Evolutionary conservation across 2,797 vertebrate species (phyloP).

Genomic region (Oreochromis grahami): DNA sequence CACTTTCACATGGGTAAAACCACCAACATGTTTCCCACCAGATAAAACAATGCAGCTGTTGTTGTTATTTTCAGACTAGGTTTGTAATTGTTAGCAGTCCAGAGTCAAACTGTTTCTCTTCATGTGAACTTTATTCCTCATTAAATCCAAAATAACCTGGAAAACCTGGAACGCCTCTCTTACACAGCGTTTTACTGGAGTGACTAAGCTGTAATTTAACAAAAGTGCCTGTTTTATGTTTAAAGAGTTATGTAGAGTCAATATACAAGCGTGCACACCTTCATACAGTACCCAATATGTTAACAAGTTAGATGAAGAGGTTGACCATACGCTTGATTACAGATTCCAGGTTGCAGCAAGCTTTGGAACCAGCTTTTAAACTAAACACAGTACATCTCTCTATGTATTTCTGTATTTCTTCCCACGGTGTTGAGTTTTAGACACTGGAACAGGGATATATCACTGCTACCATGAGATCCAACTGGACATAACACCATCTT

Average conservation of each 20-base stretch:
- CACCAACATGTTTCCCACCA: conserved; percentile 1
- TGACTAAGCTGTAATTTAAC: neutral
- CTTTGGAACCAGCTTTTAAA: neutral
- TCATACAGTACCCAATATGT: neutral
- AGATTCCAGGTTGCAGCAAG: neutral
- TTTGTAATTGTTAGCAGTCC: neutral
- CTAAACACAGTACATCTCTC: neutral
- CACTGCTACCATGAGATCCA: neutral
- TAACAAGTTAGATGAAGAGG: neutral
- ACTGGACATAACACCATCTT: neutral
- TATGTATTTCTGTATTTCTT: neutral
- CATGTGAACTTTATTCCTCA: neutral
- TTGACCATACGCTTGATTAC: neutral
- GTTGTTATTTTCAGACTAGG: neutral
- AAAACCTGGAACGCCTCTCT: neutral
- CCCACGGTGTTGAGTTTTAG: neutral
- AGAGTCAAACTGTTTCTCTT: neutral
- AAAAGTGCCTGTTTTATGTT: neutral
- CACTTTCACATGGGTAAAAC: neutral
- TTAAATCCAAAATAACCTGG: neutral
- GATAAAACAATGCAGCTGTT: conserved; percentile 18
- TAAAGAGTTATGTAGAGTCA: neutral
- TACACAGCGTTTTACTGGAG: neutral
- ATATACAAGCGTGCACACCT: neutral
- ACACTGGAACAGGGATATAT: neutral